Conservation (phyloP, 30 jellyfish, hydroid and myxozoan genomes). For the Pelagia noctiluca region DNA sequence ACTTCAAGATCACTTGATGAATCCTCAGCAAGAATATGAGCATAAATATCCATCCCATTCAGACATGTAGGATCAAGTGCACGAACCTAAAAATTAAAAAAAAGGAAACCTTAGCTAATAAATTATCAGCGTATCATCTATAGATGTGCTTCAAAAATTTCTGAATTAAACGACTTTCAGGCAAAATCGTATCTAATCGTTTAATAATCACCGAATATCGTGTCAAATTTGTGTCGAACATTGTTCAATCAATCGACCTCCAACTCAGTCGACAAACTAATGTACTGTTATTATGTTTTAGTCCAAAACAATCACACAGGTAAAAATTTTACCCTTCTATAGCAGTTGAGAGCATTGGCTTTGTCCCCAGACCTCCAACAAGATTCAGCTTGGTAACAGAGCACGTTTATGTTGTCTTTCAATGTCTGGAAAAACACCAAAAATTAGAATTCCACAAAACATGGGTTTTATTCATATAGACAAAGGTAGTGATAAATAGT, state of each 20-base stretch:
- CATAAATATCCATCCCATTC: conserved; percentile 91
- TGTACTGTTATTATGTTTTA: not conserved
- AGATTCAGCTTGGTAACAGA: conserved; percentile 86
- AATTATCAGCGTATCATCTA: too few species aligned
- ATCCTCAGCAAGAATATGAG: conserved; percentile 90
- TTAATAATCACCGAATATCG: too few species aligned
- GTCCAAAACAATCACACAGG: not conserved
- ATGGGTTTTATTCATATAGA: too few species aligned
- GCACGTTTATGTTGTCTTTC: conserved; percentile 66
- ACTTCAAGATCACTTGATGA: conserved; percentile 67
- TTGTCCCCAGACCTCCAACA: conserved; percentile 86
- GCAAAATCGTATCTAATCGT: too few species aligned
- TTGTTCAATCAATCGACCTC: too few species aligned
- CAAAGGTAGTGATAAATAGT: too few species aligned
- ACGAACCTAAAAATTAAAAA: conserved; percentile 62
- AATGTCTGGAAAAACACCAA: conserved; percentile 45
- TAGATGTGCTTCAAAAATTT: too few species aligned
- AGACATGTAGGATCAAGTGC: conserved; percentile 77
- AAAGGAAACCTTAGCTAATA: too few species aligned
- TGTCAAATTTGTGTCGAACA: too few species aligned
- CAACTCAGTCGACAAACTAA: not conserved
- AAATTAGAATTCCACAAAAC: not conserved
- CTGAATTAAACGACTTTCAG: too few species aligned
- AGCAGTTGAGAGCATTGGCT: conserved; percentile 71
- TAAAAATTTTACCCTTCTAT: conserved; percentile 68